Evolutionary conservation across 2,113 vertebrate genomes (phyloP).

Genomic region (Gavia stellata): DNA sequence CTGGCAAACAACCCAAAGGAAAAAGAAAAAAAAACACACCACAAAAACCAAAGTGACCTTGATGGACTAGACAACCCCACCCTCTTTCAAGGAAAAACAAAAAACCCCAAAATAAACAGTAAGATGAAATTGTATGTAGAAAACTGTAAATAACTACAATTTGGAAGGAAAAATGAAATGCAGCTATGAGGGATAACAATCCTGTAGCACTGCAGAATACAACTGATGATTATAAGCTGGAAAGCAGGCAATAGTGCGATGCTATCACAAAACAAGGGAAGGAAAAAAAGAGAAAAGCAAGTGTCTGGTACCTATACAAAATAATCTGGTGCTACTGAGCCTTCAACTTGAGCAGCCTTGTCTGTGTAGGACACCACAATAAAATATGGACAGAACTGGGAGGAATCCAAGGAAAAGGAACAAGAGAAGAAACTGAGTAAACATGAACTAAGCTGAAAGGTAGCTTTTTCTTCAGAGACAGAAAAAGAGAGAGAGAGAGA

Average conservation of each 20-base stretch:
- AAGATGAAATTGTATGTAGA: background rate
- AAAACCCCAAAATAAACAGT: rapidly evolving
- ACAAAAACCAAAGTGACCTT: background rate
- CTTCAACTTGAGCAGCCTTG: background rate
- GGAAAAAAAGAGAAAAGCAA: background rate
- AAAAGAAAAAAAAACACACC: background rate
- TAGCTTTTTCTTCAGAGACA: background rate
- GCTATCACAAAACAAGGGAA: background rate
- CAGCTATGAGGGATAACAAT: background rate
- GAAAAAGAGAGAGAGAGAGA: background rate
- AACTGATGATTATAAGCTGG: background rate
- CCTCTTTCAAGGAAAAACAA: background rate
- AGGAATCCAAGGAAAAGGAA: background rate
- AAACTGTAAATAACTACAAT: background rate
- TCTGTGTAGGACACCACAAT: background rate
- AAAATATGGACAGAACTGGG: background rate
- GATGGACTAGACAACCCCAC: background rate
- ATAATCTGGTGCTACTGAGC: background rate
- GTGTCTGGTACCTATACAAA: background rate
- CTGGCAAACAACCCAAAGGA: background rate
- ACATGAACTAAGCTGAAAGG: background rate
- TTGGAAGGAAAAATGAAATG: background rate
- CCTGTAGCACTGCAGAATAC: background rate
- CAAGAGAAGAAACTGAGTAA: background rate
- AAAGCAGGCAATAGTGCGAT: background rate